A percentile compares a stretch with the other conserved stretches of the same genome.
phyloP scores from a whole-genome alignment of 2,113 vertebrate genomes.

The Grammomys surdaster region DNA sequence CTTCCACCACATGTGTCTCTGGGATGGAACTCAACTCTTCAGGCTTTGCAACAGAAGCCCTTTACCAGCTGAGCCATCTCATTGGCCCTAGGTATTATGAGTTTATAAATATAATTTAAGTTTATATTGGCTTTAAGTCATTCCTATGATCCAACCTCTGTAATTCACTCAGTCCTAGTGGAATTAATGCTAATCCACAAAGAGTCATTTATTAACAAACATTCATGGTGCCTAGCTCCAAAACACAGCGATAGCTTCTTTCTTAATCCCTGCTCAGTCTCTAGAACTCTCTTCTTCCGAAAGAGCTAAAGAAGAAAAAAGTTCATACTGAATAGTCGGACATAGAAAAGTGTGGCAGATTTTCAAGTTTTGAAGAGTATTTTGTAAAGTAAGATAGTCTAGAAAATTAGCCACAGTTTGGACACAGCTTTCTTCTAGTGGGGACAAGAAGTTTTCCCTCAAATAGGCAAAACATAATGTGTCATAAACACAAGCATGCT shows the following conservation, averaged over 20 bases:
- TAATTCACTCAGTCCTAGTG: background rate
- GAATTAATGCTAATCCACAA: slow-evolving; percentile 41
- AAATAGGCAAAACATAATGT: background rate
- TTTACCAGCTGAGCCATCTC: background rate
- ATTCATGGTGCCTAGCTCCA: background rate
- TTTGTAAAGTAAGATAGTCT: background rate
- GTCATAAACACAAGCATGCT: background rate
- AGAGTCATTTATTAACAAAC: slow-evolving; percentile 7
- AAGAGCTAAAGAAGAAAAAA: background rate
- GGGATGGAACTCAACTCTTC: background rate
- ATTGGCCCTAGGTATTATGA: background rate
- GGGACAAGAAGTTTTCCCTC: background rate
- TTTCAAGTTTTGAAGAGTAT: background rate
- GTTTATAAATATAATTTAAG: slow-evolving; percentile 10
- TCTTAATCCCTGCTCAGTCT: background rate
- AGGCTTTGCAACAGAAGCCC: too few species aligned
- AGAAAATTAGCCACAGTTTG: background rate
- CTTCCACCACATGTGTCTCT: background rate
- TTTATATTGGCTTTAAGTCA: slow-evolving; percentile 22
- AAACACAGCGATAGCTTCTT: background rate
- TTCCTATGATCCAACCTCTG: background rate
- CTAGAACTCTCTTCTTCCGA: background rate
- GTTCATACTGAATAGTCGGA: background rate
- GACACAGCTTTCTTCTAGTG: background rate
- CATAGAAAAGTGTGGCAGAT: background rate